phyloP scores from a whole-genome alignment of 2,113 vertebrate species.

The Mastomys coucha region DNA sequence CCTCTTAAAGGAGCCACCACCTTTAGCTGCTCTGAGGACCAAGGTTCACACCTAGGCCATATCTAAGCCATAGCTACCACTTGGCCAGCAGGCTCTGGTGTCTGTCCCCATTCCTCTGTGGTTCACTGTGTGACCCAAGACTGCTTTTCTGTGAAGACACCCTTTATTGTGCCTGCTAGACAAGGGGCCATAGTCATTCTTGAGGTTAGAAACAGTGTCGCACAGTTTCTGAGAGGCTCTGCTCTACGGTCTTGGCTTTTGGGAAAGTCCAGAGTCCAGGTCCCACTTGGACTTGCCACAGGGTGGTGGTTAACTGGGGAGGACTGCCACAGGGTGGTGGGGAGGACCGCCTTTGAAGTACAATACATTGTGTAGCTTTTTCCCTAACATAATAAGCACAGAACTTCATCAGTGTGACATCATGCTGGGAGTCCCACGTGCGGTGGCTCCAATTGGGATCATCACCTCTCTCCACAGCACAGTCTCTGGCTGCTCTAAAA shows the following conservation, averaged over 20 bases:
- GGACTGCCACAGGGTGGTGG: not conserved
- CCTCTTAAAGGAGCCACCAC: not conserved
- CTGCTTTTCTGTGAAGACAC: not conserved
- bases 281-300: not conserved
- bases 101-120: not conserved
- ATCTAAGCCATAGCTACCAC: not conserved
- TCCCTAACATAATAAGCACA: fast-evolving
- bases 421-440: not conserved
- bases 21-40: too few species aligned
- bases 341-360: not conserved
- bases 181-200: not conserved
- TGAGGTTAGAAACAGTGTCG: not conserved
- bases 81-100: not conserved
- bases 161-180: too few species aligned
- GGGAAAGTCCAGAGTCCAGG: not conserved
- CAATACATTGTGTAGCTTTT: not conserved
- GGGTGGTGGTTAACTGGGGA: not conserved
- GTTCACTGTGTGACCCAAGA: not conserved
- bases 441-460: not conserved
- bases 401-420: not conserved
- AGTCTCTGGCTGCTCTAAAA: not conserved
- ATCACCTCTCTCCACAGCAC: not conserved
- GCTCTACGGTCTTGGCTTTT: not conserved
- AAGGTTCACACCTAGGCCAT: not conserved
- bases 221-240: not conserved